Percentiles rank a stretch among this genome's conserved stretches.
phyloP scores from a whole-genome alignment of 2,797 vertebrate species.

The Peromyscus attwateri region DNA sequence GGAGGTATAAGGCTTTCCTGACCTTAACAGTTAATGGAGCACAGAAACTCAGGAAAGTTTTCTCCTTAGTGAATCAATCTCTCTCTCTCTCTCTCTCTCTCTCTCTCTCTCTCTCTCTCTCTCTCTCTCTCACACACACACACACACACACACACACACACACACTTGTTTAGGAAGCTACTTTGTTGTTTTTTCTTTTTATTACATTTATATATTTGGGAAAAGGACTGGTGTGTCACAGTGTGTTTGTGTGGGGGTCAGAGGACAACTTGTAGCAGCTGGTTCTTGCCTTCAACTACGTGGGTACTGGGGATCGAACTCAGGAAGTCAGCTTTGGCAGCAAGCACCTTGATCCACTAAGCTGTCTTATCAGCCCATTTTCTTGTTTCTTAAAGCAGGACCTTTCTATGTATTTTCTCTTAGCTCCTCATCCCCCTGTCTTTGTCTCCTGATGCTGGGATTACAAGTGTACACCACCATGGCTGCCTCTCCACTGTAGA shows the following conservation, averaged over 20 bases:
- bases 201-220: not conserved
- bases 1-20: not conserved
- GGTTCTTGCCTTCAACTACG: no score
- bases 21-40: slow-evolving; percentile 14
- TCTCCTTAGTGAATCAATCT: not conserved
- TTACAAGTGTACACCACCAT: not conserved
- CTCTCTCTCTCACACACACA: not conserved
- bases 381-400: not conserved
- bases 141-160: not conserved
- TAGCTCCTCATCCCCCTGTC: not conserved
- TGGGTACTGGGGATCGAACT: not conserved
- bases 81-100: not conserved
- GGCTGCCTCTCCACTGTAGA: not conserved
- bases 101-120: not conserved
- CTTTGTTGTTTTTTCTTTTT: not conserved
- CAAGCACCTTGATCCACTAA: not conserved
- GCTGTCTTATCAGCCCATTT: not conserved
- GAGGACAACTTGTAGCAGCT: not conserved
- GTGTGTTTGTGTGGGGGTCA: not conserved
- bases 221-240: not conserved
- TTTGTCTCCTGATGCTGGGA: not conserved
- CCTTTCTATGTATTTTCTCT: not conserved
- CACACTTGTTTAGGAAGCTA: not conserved
- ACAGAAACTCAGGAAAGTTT: slow-evolving; percentile 1
- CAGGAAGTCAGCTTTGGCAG: not conserved